Conservation (phyloP, 2,113 vertebrate genomes). For the Prionailurus viverrinus region DNA sequence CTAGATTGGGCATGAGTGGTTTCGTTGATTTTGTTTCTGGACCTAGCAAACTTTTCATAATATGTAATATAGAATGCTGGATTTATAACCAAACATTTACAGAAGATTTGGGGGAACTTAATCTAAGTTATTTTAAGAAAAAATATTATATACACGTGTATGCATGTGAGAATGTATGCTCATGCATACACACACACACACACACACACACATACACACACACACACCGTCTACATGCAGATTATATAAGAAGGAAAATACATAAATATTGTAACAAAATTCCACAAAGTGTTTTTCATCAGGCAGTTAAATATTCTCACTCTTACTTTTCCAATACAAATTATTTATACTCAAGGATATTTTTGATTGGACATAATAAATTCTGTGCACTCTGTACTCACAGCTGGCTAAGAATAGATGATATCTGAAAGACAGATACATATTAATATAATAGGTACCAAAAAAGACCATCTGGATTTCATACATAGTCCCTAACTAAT, state of each 20-base stretch:
- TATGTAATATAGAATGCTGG: neutral
- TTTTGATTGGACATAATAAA: neutral
- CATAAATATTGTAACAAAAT: neutral
- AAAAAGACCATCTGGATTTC: neutral
- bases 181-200: neutral
- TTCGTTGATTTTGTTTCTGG: neutral
- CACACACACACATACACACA: neutral
- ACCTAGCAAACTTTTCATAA: neutral
- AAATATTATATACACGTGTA: neutral
- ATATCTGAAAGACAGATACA: neutral
- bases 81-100: neutral
- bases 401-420: neutral
- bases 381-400: neutral
- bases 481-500: neutral
- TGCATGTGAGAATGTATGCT: neutral
- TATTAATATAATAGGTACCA: neutral
- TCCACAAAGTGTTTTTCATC: neutral
- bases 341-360: neutral
- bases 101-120: neutral
- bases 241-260: neutral
- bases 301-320: neutral
- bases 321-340: neutral
- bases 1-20: neutral
- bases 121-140: neutral
- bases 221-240: neutral